Evolutionary conservation across 23 tunicate species (phyloP).

Genomic region (Halocynthia aurantium): DNA sequence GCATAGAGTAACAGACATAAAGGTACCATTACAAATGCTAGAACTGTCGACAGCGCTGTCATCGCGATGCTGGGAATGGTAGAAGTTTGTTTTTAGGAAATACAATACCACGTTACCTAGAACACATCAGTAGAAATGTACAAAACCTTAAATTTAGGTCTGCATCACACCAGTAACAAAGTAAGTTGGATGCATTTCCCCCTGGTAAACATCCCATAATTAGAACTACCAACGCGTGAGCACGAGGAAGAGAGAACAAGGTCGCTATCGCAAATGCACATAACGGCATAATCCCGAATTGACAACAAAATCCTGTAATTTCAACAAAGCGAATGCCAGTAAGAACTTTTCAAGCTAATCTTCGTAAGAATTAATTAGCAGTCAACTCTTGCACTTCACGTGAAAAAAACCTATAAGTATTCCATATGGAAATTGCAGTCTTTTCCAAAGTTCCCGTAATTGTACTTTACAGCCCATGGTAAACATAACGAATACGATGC

Average conservation of each 20-base stretch:
- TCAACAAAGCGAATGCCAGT: background rate
- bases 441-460: constrained; percentile 6
- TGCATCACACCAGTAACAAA: constrained; percentile 27
- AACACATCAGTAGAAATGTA: background rate
- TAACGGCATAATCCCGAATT: constrained; percentile 38
- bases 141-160: constrained; percentile 33
- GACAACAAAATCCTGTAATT: constrained; percentile 30
- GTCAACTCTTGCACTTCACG: too few relatives aligned
- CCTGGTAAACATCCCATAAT: constrained; percentile 43
- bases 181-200: constrained; percentile 30
- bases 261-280: constrained; percentile 26
- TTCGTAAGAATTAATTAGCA: too few relatives aligned
- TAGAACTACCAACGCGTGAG: constrained; percentile 28
- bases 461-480: constrained; percentile 42
- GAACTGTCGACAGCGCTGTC: constrained; percentile 34
- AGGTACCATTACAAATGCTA: constrained; percentile 45
- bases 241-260: constrained; percentile 6
- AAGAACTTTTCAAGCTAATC: background rate
- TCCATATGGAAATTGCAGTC: constrained; percentile 23
- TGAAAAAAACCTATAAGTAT: constrained; percentile 24
- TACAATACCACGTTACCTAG: too few relatives aligned
- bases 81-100: too few relatives aligned
- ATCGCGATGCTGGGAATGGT: constrained; percentile 24
- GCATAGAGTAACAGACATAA: constrained; percentile 26
- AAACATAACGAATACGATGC: constrained; percentile 27